Percentiles rank a stretch among this genome's conserved stretches.
phyloP scores from a whole-genome alignment of 1,140 invertebrate genomes.

The Drosophila kohkoa region DNA sequence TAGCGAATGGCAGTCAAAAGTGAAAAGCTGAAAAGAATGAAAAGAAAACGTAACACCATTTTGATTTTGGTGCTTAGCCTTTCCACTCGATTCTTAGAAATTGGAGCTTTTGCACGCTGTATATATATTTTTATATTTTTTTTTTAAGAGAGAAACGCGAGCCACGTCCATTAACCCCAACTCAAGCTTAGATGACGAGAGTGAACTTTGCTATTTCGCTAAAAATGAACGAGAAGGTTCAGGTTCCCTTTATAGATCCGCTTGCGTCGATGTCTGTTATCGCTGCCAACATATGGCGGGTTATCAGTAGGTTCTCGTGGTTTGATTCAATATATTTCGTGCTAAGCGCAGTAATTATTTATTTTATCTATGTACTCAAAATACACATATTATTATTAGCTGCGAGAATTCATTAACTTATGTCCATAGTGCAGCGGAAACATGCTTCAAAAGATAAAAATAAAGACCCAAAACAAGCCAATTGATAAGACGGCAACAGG shows the following conservation, averaged over 20 bases:
- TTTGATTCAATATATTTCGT: slow-evolving; percentile 35
- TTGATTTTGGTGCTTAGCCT: slow-evolving; percentile 18
- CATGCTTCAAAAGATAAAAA: slow-evolving; percentile 40
- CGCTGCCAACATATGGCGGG: neutral
- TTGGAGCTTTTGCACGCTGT: neutral
- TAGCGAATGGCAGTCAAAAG: slow-evolving; percentile 7
- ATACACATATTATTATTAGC: slow-evolving; percentile 17
- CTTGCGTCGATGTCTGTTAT: slow-evolving; percentile 17
- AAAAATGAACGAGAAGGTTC: slow-evolving; percentile 6
- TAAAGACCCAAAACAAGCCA: neutral
- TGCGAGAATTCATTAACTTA: slow-evolving; percentile 27
- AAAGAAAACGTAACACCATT: slow-evolving; percentile 18
- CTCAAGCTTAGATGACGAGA: slow-evolving; percentile 33
- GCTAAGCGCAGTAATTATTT: slow-evolving; percentile 14
- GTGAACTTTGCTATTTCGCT: slow-evolving; percentile 25
- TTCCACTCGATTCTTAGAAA: slow-evolving; percentile 25
- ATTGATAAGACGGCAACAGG: slow-evolving; percentile 37
- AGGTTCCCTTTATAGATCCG: slow-evolving; percentile 23
- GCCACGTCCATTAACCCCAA: slow-evolving; percentile 39
- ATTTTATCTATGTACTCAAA: slow-evolving; percentile 30
- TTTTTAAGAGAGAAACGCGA: slow-evolving; percentile 36
- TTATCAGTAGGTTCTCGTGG: slow-evolving; percentile 32
- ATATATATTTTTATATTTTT: too few species aligned
- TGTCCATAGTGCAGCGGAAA: slow-evolving; percentile 42
- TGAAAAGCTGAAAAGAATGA: slow-evolving; percentile 5